These are phyloP conservation scores for Perdix hodgsoniae DNA, from an alignment of 2,797 vertebrate genomes.

Conservation along the genomic window DNA sequence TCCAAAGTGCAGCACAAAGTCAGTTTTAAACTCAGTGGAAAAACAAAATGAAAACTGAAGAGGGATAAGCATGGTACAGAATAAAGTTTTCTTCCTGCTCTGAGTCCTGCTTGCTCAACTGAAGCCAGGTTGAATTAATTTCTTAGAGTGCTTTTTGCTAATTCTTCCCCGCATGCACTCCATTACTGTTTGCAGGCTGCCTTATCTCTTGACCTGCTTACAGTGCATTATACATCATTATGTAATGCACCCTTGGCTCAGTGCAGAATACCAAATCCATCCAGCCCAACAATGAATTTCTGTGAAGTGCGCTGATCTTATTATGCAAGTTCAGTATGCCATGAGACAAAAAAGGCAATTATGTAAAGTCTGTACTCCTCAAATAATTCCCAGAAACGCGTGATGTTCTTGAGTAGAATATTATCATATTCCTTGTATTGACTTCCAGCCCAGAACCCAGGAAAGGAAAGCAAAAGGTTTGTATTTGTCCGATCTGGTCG, in stretches of 20 bases:
- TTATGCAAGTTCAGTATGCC: constrained; percentile 58
- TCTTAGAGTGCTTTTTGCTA: constrained; percentile 65
- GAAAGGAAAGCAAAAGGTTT: background rate
- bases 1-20: background rate
- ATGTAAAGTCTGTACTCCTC: constrained; percentile 48
- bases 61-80: background rate
- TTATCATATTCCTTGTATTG: constrained; percentile 15
- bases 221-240: constrained; percentile 36
- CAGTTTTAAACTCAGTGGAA: background rate
- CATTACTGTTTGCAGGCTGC: constrained; percentile 29
- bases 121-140: constrained; percentile 49
- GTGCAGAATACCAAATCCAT: background rate
- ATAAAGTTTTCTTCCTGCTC: background rate
- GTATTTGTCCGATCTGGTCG: background rate
- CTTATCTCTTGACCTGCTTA: constrained; percentile 67
- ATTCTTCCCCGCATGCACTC: constrained; percentile 28
- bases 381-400: constrained; percentile 50
- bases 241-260: constrained; percentile 38
- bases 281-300: constrained; percentile 37
- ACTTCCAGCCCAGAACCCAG: background rate
- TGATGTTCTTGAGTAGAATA: constrained; percentile 16
- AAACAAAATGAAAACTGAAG: background rate
- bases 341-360: constrained; percentile 67
- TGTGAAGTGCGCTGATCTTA: constrained; percentile 41
- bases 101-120: background rate